Evolutionary conservation across 2,797 vertebrate species (phyloP).

Genomic region (Bovichtus diacanthus): DNA sequence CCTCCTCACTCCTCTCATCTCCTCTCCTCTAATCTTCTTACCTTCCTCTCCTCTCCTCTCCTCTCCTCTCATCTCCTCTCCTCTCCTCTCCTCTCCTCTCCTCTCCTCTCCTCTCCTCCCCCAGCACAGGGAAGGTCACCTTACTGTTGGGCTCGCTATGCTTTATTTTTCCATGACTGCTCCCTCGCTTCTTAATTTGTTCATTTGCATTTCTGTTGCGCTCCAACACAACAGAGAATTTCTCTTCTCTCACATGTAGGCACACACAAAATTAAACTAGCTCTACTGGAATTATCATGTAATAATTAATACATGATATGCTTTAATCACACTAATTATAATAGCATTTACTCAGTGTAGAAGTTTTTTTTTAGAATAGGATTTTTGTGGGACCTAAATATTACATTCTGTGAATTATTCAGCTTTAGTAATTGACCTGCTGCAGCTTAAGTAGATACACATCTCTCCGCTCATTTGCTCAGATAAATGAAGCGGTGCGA

Average conservation of each 20-base stretch:
- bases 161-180: not conserved
- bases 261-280: slow-evolving; percentile 38
- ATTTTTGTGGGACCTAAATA: slow-evolving; percentile 65
- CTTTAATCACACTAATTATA: slow-evolving; percentile 69
- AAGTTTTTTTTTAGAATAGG: slow-evolving; percentile 19
- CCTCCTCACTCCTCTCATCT: slow-evolving; percentile 35
- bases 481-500: slow-evolving; percentile 74
- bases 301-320: slow-evolving; percentile 63
- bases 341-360: slow-evolving; percentile 50
- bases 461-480: slow-evolving; percentile 74
- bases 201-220: slow-evolving; percentile 54
- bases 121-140: not conserved
- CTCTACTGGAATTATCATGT: slow-evolving; percentile 79
- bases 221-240: slow-evolving; percentile 10
- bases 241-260: slow-evolving; percentile 39
- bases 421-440: slow-evolving; percentile 77
- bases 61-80: not conserved
- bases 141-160: not conserved
- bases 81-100: not conserved
- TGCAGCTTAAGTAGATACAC: slow-evolving; percentile 75
- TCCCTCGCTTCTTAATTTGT: slow-evolving; percentile 40
- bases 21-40: slow-evolving; percentile 20
- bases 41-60: not conserved
- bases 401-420: slow-evolving; percentile 77
- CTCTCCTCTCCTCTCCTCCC: not conserved